Base-by-base conservation (phyloP, 2,797 vertebrate genomes). In the Muscicapa striata region DNA sequence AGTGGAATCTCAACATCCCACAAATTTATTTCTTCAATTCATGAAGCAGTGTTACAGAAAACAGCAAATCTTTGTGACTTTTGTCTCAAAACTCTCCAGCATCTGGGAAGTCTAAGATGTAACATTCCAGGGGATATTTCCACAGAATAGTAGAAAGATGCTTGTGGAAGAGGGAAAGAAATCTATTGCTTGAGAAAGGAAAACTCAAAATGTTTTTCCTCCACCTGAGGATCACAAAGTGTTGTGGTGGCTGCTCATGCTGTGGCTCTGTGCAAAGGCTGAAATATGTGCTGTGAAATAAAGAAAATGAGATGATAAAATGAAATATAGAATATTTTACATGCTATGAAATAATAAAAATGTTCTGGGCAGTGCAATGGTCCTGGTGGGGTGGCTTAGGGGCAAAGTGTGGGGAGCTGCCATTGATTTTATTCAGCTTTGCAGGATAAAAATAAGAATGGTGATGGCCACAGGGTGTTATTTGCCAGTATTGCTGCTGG, bases 381-480 rank as follows among this genome's bases (percentile, higher is more conserved):
- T 46, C 14, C 30, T 45, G 0, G 0, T 5, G 5, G 15, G 4
- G 17, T 10, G 45, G 20, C 14, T 68, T 48, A 17, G 22, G 38
- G 26, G 10, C 6, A 34, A 43, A 0, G 0, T 57, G 22, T 11
- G 20, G 19, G 76, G n/a, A 72, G 30, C 21, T 81, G 77, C 19
- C 20, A 11, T 13, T 7, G 27, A 49, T 70, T 45, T 23, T 11
- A 13, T n/a, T 77, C 16, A 52, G 21, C 10, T 61, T 68, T 79
- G 21, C 21, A 58, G 62, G 13, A 40, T 24, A 41, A 70, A 57
- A 7, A 18, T 12, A 58, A 54, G 4, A 11, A 32, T 9, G 9
- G 15, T 52, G 54, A 38, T 19, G 30, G 4, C 12, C 4, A 10
- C 3, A 14, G 21, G 7, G 6, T 23, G 9, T 20, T 24, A 24